Percentiles rank a stretch among this genome's conserved stretches.
Conservation (phyloP, 1,140 invertebrate genomes). For the Medauroidea extradentata region DNA sequence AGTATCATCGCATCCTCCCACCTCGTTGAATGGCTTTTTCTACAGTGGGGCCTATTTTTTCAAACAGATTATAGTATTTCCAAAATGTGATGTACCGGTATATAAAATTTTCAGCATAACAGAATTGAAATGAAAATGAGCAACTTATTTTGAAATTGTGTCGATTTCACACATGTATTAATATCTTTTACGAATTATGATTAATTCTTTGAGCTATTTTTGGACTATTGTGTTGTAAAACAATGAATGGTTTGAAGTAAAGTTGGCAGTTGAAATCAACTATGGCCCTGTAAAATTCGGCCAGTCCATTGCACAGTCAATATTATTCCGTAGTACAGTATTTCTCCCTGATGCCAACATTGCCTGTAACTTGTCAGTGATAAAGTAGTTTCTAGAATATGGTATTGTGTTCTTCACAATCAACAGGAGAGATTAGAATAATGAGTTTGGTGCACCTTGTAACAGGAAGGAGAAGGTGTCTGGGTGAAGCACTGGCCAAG, state of each 20-base stretch:
- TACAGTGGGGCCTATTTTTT: no score
- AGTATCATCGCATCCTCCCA: no score
- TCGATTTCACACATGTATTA: not conserved
- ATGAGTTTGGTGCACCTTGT: conserved; percentile 25
- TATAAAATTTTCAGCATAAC: no score
- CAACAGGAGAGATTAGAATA: not conserved
- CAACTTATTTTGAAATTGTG: not conserved
- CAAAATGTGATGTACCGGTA: no score
- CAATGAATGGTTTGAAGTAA: no score
- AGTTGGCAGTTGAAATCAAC: no score
- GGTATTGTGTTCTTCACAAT: not conserved
- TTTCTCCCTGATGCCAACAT: not conserved
- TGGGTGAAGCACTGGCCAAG: conserved; percentile 69
- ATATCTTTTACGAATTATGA: not conserved
- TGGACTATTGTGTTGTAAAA: no score
- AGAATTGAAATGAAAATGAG: no score
- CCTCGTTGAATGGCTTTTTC: no score
- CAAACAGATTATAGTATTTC: no score
- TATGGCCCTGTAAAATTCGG: not conserved
- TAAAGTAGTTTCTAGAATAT: not conserved
- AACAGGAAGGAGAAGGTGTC: conserved; percentile 68
- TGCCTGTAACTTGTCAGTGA: not conserved
- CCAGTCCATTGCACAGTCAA: not conserved
- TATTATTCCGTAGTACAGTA: not conserved
- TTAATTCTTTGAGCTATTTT: not conserved